These are phyloP conservation scores for Chloromyia formosa DNA, from an alignment of 2,888 invertebrate genomes.

Conservation along the genomic window DNA sequence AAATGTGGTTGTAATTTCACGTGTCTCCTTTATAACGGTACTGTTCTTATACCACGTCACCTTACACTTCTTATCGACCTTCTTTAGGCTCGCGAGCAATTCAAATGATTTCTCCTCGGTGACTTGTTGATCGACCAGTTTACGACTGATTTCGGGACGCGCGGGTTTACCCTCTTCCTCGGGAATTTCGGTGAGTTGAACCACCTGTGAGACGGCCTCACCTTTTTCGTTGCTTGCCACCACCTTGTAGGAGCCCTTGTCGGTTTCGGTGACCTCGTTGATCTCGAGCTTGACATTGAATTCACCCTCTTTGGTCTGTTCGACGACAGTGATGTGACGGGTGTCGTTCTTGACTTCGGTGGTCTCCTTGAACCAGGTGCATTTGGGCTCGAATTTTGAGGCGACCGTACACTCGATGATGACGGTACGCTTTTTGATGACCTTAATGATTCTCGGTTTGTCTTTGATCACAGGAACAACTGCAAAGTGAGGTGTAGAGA, in stretches of 20 bases:
- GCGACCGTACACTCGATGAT: constrained; percentile 93
- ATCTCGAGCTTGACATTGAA: constrained; percentile 91
- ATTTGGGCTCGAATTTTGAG: constrained; percentile 91
- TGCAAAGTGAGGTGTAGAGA: constrained; percentile 57
- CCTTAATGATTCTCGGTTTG: constrained; percentile 89
- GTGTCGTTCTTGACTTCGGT: constrained; percentile 76
- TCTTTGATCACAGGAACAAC: constrained; percentile 94
- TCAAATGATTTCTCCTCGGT: constrained; percentile 81
- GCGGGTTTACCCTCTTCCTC: constrained; percentile 78
- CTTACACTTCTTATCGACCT: constrained; percentile 80
- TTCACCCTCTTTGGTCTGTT: constrained; percentile 75
- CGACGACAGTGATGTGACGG: constrained; percentile 59
- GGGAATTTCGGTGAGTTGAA: constrained; percentile 86
- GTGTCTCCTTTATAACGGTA: constrained; percentile 78
- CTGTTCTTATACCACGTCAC: constrained; percentile 88
- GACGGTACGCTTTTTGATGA: constrained; percentile 91
- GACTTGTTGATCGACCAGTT: constrained; percentile 76
- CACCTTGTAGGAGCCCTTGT: constrained; percentile 90
- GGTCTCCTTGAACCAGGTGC: constrained; percentile 92
- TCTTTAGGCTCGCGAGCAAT: constrained; percentile 77
- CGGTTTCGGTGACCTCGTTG: constrained; percentile 78
- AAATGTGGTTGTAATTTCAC: constrained; percentile 80
- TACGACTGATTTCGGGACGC: constrained; percentile 82
- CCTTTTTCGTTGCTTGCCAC: constrained; percentile 94
- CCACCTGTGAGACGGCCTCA: constrained; percentile 87